Conservation (phyloP, 2,888 invertebrate genomes). For the Eumacrocentrus americanus region DNA sequence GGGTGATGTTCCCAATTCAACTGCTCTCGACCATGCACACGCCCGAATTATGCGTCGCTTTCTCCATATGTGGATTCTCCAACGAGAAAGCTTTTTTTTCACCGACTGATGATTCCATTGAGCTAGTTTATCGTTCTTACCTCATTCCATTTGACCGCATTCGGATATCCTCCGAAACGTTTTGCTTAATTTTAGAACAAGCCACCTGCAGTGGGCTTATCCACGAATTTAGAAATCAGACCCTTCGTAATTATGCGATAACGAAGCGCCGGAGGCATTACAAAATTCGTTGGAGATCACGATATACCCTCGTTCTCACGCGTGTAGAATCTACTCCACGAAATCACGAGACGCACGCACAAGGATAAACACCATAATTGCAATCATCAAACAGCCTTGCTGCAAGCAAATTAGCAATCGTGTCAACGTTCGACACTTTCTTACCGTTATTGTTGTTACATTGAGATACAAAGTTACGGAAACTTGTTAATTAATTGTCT, state of each 20-base stretch:
- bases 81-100: conserved; percentile 35
- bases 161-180: background rate
- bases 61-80: conserved; percentile 30
- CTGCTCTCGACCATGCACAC: conserved; percentile 16
- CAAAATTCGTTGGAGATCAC: no score
- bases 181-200: no score
- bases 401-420: background rate
- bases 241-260: no score
- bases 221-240: no score
- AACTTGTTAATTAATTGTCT: no score
- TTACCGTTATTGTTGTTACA: conserved; percentile 19
- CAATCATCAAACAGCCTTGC: background rate
- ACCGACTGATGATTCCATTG: no score
- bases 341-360: background rate
- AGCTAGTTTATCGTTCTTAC: background rate
- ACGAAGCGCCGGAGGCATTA: no score
- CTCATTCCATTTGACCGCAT: background rate
- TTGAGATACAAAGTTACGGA: no score
- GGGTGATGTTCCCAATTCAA: conserved; percentile 26
- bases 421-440: background rate
- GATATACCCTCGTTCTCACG: background rate
- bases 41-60: conserved; percentile 32
- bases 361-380: background rate
- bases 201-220: no score
- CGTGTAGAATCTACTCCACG: background rate